Percentiles rank a stretch among this genome's conserved stretches.
Conservation (phyloP, 2,797 vertebrate species). For the Mormyrops attenuatus region DNA sequence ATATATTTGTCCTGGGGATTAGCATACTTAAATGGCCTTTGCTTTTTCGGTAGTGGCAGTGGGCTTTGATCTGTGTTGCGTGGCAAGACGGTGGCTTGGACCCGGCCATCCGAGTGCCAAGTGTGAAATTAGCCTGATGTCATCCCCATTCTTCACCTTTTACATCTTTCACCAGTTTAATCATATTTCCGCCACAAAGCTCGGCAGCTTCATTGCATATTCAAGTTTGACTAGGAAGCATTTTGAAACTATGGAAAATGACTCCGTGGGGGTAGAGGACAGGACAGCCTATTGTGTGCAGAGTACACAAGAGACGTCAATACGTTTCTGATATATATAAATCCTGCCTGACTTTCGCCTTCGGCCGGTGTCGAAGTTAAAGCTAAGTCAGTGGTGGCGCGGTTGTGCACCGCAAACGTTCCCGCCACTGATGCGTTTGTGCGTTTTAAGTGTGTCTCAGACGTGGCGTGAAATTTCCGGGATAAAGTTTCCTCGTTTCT, state of each 20-base stretch:
- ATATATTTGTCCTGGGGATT: slow-evolving; percentile 99
- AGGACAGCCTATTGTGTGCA: slow-evolving; percentile 59
- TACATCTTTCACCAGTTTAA: slow-evolving; percentile 87
- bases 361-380: slow-evolving; percentile 51
- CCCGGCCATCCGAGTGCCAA: slow-evolving; percentile 78
- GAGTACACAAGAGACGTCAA: slow-evolving; percentile 54
- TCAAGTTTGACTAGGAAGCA: slow-evolving; percentile 93
- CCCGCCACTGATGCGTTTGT: neutral
- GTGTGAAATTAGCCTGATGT: slow-evolving; percentile 99
- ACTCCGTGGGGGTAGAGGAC: slow-evolving; percentile 71
- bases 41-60: slow-evolving; percentile 76
- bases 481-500: neutral
- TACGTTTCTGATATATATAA: slow-evolving; percentile 55
- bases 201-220: slow-evolving; percentile 85
- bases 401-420: neutral
- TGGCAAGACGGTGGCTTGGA: slow-evolving; percentile 79
- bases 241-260: slow-evolving; percentile 79
- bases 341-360: slow-evolving; percentile 42
- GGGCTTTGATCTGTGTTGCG: slow-evolving; percentile 96
- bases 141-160: slow-evolving; percentile 89
- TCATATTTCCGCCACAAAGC: slow-evolving; percentile 99
- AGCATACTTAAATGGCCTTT: slow-evolving; percentile 91
- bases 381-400: slow-evolving; percentile 34
- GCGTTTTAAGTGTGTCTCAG: neutral
- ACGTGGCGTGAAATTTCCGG: neutral